These are phyloP conservation scores for Rallus crepitans DNA, from an alignment of 2,797 vertebrate species.

Conservation along the genomic window DNA sequence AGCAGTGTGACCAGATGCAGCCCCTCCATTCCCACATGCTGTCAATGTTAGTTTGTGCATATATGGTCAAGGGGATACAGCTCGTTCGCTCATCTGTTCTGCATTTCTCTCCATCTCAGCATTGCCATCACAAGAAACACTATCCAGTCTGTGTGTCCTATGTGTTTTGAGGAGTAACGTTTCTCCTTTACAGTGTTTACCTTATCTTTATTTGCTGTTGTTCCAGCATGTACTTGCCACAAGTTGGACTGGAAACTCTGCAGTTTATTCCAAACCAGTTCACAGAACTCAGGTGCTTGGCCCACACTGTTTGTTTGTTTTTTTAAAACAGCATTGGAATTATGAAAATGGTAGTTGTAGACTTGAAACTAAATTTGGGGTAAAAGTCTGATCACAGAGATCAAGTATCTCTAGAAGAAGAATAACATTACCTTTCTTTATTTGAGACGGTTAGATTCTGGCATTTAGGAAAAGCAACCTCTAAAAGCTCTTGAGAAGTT, in stretches of 20 bases:
- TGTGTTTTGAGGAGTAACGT: not conserved
- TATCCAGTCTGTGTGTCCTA: not conserved
- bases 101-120: not conserved
- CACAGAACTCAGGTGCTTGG: not conserved
- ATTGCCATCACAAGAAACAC: not conserved
- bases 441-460: not conserved
- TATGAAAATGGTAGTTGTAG: not conserved
- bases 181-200: not conserved
- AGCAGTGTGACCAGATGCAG: not conserved
- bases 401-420: not conserved
- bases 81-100: not conserved
- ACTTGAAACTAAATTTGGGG: not conserved
- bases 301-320: not conserved
- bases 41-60: not conserved
- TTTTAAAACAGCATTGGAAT: not conserved
- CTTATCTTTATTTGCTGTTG: not conserved
- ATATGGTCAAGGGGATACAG: not conserved
- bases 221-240: not conserved
- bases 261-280: not conserved
- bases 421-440: not conserved
- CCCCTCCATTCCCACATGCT: not conserved
- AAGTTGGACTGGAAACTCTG: not conserved
- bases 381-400: not conserved
- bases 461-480: not conserved
- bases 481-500: not conserved